Evolutionary conservation across 2,888 invertebrate genomes (phyloP).

Genomic region (Oscheius sp.): DNA sequence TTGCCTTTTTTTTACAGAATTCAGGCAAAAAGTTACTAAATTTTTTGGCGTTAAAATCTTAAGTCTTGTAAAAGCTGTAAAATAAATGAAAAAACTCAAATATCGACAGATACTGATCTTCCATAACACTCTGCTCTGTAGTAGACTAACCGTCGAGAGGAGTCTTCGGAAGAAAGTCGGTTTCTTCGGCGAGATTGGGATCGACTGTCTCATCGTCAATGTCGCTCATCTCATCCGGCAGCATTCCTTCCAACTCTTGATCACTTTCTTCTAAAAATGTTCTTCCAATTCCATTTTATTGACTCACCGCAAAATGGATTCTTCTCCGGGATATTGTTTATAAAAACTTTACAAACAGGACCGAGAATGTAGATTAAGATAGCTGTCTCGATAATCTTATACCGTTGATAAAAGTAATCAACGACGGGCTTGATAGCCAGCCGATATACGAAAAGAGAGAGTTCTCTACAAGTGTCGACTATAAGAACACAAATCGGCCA

Average conservation of each 20-base stretch:
- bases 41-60: not conserved
- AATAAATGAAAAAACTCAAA: too few relatives aligned
- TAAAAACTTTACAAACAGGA: slow-evolving; percentile 59
- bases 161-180: slow-evolving; percentile 31
- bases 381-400: slow-evolving; percentile 49
- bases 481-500: slow-evolving; percentile 58
- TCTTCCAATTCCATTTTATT: not conserved
- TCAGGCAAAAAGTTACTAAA: too few relatives aligned
- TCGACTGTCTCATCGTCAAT: slow-evolving; percentile 35
- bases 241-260: slow-evolving; percentile 62
- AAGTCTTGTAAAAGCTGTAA: not conserved
- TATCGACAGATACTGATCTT: too few relatives aligned
- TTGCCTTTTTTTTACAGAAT: too few relatives aligned
- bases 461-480: slow-evolving; percentile 40
- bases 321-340: slow-evolving; percentile 64
- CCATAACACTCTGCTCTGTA: too few relatives aligned
- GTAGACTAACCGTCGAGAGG: slow-evolving; percentile 33
- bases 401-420: slow-evolving; percentile 46
- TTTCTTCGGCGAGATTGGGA: slow-evolving; percentile 33
- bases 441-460: slow-evolving; percentile 34
- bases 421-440: slow-evolving; percentile 45
- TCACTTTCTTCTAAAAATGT: slow-evolving; percentile 62
- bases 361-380: slow-evolving; percentile 61
- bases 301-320: slow-evolving; percentile 64
- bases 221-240: slow-evolving; percentile 54